Evolutionary conservation across 2,797 vertebrate genomes (phyloP), one percentile per base, ranked within the genome.

Genomic region (Danio choprae): DNA sequence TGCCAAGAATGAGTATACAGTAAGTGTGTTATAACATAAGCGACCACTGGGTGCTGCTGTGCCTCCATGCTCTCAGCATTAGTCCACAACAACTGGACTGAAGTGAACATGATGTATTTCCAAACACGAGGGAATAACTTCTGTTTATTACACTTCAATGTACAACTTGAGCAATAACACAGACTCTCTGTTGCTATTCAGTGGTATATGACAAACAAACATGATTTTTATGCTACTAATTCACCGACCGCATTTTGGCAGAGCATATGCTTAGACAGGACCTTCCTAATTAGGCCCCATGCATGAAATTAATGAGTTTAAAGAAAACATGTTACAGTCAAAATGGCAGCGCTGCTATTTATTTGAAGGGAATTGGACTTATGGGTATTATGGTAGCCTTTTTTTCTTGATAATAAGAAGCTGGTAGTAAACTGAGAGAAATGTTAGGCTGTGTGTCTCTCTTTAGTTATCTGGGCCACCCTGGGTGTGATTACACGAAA

Each of bases 111-210:
- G 77, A 86, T 77, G 87, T 87, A 84, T 89, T 90, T 90, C 86
- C 90, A 90, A 90, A 88, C 91, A 75, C 85, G 84, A 88, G 88
- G 85, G 86, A 83, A 87, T 90, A 79, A 92, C 90, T 86, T 86
- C 88, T 77, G 89, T 91, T 92, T 90, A 89, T 92, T 90, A 89
- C 86, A 90, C 63, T 80, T 74, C 69, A 84, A 55, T 53, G 77
- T 76, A 55, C 76, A 80, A 71, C 76, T 72, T 69, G 59, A 79
- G 73, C 68, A 81, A 81, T 58, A 77, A 73, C 74, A 73, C 53
- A 41, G 84, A 55, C 64, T 43, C 29, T 50, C 38, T 20, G 9
- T 20, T 22, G 65, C 36, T 68, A 51, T 70, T 79, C 69, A 65
- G 53, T 58, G 44, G 38, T 78, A 79, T 64, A 44, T 63, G 55